Evolutionary conservation across 1,140 invertebrate genomes (phyloP).

Genomic region (Whitmania pigra): DNA sequence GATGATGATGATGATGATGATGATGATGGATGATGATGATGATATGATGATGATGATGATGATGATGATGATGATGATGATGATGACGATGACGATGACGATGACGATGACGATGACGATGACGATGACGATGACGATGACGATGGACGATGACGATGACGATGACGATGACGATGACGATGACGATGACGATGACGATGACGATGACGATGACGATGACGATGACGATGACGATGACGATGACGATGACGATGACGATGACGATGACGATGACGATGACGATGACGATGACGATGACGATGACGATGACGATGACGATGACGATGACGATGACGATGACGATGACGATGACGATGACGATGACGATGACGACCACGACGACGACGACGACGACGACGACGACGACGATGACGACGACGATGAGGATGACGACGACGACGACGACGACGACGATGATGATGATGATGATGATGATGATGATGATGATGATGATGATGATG

Average conservation of each 20-base stretch:
- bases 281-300: no score
- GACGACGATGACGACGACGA: slow-evolving; percentile 14
- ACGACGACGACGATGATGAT: slow-evolving; percentile 12
- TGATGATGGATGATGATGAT: slow-evolving; percentile 18
- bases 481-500: no score
- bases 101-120: no score
- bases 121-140: no score
- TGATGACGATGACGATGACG: slow-evolving; percentile 2
- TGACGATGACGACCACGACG: background rate
- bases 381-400: slow-evolving; percentile 11
- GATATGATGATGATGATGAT: slow-evolving; percentile 19
- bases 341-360: background rate
- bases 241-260: no score
- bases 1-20: no score
- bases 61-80: slow-evolving; percentile 16
- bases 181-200: no score
- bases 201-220: no score
- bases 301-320: background rate
- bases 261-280: no score
- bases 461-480: slow-evolving; percentile 12
- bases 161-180: no score
- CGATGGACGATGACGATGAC: no score
- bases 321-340: background rate
- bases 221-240: no score
- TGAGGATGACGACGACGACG: slow-evolving; percentile 14